Evolutionary conservation across 37 sponge, comb jelly and placozoan genomes (phyloP), one percentile per base, ranked within the genome.

Genomic region (Trichoplax adhaerens): DNA sequence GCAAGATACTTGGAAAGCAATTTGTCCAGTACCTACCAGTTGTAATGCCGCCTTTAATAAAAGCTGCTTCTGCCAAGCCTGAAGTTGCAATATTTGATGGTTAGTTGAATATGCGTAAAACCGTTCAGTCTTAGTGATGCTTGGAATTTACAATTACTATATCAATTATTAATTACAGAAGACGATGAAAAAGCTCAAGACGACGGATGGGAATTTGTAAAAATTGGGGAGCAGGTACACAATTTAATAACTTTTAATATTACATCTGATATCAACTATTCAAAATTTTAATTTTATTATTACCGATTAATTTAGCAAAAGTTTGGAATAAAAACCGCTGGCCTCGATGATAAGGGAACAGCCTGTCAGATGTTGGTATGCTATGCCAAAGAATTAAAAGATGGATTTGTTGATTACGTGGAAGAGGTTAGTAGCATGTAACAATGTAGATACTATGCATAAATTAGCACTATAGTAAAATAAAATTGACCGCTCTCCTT

Each of bases 321-420:
- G 77, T 88, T 97, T 74, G 99, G 99, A 4, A 88, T 97, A 53
- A 88, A 93, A 77, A 97, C 99, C 51, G 87, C 90, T 52, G 93
- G 93, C 47, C 81, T 97, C 56, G 99, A 97, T 47, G 99, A 97
- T 72, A 97, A 97, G 83, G 80, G 77, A 69, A 97, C 99, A n/a
- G 99, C 99, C 65, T 91, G 88, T 80, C 93, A 97, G 79, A 91
- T 97, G 99, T 69, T 97, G 75, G 93, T 92, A 48, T 87, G 93
- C n/a, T 97, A 97, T 74, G 99, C 99, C 49, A 81, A 88, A 63
- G 99, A 97, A 63, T 72, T 97, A 53, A 81, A 84, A 75, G 99
- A 92, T 49, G 99, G 93, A 0, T 97, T 97, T 79, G 86, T 79
- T 1, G 85, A 83, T 3, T 97, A 91, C 74, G 87, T 86, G 4